phyloP scores from a whole-genome alignment of 2,113 vertebrate genomes.

The Callorhinus ursinus region DNA sequence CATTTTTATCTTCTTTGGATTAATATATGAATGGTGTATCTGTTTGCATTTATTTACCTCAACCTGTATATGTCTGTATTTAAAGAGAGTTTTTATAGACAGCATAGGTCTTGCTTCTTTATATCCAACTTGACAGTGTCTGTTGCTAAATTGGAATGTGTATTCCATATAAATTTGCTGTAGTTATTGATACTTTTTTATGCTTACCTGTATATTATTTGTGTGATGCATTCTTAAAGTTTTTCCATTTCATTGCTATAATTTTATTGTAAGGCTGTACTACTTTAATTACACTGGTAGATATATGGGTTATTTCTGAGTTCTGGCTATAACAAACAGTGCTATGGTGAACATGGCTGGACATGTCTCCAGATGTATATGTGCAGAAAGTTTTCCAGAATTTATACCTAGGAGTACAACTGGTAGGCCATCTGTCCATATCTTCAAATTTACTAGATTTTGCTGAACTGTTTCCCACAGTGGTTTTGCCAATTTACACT shows the following conservation, averaged over 20 bases:
- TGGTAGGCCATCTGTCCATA: neutral
- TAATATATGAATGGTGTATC: neutral
- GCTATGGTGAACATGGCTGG: neutral
- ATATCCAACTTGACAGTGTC: neutral
- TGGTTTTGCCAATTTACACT: neutral
- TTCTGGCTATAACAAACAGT: neutral
- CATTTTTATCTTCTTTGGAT: neutral
- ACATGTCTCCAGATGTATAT: neutral
- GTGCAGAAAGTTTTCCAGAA: neutral
- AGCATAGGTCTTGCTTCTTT: neutral
- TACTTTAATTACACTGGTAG: neutral
- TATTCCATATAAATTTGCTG: conserved; percentile 6
- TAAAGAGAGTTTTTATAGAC: neutral
- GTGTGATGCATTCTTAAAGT: neutral
- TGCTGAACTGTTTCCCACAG: neutral
- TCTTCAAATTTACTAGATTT: neutral
- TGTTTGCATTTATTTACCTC: neutral
- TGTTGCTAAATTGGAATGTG: neutral
- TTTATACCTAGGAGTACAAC: neutral
- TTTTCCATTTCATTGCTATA: neutral
- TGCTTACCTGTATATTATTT: neutral
- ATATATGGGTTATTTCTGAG: neutral
- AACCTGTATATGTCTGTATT: neutral
- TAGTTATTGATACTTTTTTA: conserved; percentile 26
- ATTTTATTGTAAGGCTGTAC: neutral